Evolutionary conservation across 2,113 vertebrate genomes (phyloP).

Genomic region (mouse (Mus musculus)): GRCm39 chr11:46911501-46912000

Average conservation of each 20-base stretch:
- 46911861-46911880: not conserved
- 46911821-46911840: not conserved
- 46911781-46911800: too few species aligned
- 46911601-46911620: conserved; percentile 85
- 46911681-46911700: not conserved
- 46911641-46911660: not conserved
- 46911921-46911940: not conserved
- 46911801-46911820: not conserved
- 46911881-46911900: not conserved
- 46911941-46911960: not conserved
- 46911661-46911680: not conserved
- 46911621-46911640: not conserved
- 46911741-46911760: not conserved
- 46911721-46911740: not conserved
- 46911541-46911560: conserved; percentile 89
- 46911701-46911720: not conserved
- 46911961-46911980: not conserved
- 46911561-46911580: conserved; percentile 91
- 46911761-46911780: not conserved
- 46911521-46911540: conserved; percentile 89
- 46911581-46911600: conserved; percentile 85
- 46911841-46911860: not conserved
- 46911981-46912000: not conserved
- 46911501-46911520: conserved; percentile 89
- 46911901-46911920: not conserved